Conservation (phyloP, 2,113 vertebrate genomes). For the Campylomormyrus numenius region DNA sequence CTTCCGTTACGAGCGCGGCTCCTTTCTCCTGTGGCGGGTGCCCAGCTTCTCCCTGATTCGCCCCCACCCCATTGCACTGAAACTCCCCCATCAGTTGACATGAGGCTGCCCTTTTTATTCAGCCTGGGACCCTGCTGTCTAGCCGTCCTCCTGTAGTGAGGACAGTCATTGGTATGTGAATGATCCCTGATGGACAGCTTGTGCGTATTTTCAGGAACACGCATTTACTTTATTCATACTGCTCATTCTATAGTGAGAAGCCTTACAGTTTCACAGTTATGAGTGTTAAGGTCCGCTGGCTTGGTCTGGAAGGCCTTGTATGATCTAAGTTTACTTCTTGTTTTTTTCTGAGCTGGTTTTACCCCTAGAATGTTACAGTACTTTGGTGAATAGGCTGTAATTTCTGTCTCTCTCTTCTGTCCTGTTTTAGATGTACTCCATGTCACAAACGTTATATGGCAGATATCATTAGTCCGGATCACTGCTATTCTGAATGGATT, state of each 20-base stretch:
- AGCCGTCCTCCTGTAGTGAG: conserved; percentile 90
- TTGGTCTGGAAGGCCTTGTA: not conserved
- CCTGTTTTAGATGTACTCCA: not conserved
- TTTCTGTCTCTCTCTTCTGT: not conserved
- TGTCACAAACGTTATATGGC: not conserved
- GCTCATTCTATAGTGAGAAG: not conserved
- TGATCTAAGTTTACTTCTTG: not conserved
- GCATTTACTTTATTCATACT: not conserved
- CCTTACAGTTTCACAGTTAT: not conserved
- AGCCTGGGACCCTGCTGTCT: conserved; percentile 79
- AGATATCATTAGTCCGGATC: not conserved
- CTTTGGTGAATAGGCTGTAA: not conserved
- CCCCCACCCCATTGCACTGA: conserved; percentile 83
- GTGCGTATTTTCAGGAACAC: not conserved
- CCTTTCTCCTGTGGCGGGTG: conserved; percentile 74
- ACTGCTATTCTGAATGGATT: not conserved
- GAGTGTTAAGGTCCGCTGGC: too few relatives aligned
- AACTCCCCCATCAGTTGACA: conserved; percentile 84
- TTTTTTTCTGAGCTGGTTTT: not conserved
- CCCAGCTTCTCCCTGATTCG: conserved; percentile 79
- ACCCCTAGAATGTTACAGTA: not conserved
- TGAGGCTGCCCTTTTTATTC: conserved; percentile 82
- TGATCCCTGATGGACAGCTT: not conserved
- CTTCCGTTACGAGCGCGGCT: conserved; percentile 88
- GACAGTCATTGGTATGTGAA: conserved; percentile 36